Conservation (phyloP, 92 coral and sea anemone species). For the Epizoanthus rinbou region DNA sequence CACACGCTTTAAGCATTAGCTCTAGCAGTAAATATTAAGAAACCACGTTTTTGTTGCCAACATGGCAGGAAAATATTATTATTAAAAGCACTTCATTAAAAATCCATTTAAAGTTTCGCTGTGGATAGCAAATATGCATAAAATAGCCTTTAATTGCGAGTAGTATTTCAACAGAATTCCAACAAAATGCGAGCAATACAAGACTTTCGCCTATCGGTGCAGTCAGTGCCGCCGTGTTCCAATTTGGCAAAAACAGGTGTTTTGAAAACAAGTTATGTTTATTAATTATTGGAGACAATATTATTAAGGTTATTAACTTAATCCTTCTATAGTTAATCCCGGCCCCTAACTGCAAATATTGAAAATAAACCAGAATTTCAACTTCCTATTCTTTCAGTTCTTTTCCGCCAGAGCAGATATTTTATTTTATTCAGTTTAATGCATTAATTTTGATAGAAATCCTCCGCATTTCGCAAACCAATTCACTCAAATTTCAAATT, state of each 20-base stretch:
- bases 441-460: neutral
- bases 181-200: neutral
- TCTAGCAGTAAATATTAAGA: neutral
- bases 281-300: constrained; percentile 5
- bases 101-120: neutral
- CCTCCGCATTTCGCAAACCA: neutral
- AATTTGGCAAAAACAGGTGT: constrained; percentile 17
- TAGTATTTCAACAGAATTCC: neutral
- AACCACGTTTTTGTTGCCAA: neutral
- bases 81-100: neutral
- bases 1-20: neutral
- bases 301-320: constrained; percentile 26
- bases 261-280: constrained; percentile 20
- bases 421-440: too few species aligned
- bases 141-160: neutral
- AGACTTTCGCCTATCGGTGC: neutral
- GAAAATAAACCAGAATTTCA: constrained; percentile 20
- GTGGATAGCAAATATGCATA: constrained; percentile 7
- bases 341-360: constrained; percentile 2
- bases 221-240: neutral
- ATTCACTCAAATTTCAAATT: neutral
- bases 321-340: constrained; percentile 18
- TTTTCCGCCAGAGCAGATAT: constrained; percentile 14
- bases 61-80: neutral
- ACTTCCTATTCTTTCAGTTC: neutral